A percentile compares a stretch with the other conserved stretches of the same genome.
Conservation (phyloP, 2,113 vertebrate species). For the Paedocypris sp. region DNA sequence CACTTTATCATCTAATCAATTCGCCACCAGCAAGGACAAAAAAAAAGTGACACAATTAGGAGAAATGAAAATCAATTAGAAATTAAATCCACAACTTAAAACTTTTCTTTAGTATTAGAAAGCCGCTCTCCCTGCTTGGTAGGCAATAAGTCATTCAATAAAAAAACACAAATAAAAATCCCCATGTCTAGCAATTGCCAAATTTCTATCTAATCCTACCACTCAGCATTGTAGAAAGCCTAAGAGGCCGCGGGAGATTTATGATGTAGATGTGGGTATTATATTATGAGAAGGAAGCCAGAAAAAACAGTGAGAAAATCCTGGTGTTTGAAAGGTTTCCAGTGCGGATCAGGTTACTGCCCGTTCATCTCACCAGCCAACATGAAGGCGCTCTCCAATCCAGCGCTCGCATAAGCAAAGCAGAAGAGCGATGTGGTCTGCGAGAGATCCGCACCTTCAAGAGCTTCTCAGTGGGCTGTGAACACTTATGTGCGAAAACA, state of each 20-base stretch:
- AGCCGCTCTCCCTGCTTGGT: too few relatives aligned
- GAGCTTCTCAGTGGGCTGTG: conserved; percentile 4
- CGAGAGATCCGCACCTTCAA: conserved; percentile 15
- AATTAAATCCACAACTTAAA: conserved; percentile 57
- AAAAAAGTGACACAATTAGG: conserved; percentile 44
- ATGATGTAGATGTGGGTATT: conserved; percentile 38
- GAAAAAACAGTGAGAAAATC: conserved; percentile 39
- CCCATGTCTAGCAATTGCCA: conserved; percentile 34
- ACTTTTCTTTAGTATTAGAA: conserved; percentile 38
- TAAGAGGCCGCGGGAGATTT: conserved; percentile 37
- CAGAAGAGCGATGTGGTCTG: conserved; percentile 36
- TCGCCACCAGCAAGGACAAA: not conserved
- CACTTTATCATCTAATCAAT: conserved; percentile 2
- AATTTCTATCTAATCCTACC: conserved; percentile 42
- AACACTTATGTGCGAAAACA: conserved; percentile 2
- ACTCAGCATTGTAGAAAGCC: conserved; percentile 37
- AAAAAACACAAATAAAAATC: too few relatives aligned
- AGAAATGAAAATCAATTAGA: conserved; percentile 55
- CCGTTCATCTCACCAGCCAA: conserved; percentile 25
- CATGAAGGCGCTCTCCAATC: conserved; percentile 26
- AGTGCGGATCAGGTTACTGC: conserved; percentile 34
- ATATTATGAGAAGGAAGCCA: conserved; percentile 36
- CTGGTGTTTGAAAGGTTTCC: conserved; percentile 36
- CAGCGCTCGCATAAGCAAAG: conserved; percentile 31
- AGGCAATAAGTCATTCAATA: conserved; percentile 41